phyloP scores from a whole-genome alignment of 1,140 invertebrate genomes.

The Matsumurasca onukii region DNA sequence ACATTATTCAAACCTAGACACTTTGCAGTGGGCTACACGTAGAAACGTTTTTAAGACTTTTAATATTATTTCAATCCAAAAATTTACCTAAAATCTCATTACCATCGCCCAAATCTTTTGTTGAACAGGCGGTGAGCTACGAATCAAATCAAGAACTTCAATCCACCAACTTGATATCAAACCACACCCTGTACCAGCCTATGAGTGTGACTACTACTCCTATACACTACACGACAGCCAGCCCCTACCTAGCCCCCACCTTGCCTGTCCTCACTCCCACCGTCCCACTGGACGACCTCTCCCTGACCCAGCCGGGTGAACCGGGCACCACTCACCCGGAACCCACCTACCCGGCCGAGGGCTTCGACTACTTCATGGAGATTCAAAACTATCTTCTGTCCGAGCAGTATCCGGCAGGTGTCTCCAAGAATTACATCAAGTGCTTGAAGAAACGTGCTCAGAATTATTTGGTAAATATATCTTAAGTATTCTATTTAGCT shows the following conservation, averaged over 20 bases:
- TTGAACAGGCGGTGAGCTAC: slow-evolving; percentile 23
- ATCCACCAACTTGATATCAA: not conserved
- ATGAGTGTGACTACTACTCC: slow-evolving; percentile 21
- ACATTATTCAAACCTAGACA: too few species aligned
- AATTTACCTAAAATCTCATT: too few species aligned
- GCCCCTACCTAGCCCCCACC: slow-evolving; percentile 4
- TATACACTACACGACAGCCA: slow-evolving; percentile 6
- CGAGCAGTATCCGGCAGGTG: slow-evolving; percentile 31
- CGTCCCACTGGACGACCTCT: not conserved
- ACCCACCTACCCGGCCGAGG: slow-evolving; percentile 31
- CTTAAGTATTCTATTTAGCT: too few species aligned
- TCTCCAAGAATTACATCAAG: slow-evolving; percentile 36
- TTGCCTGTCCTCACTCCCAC: not conserved
- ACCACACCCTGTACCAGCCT: slow-evolving; percentile 24
- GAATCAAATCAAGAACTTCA: slow-evolving; percentile 6
- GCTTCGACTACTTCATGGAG: slow-evolving; percentile 37
- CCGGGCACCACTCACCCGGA: not conserved
- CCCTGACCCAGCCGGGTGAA: slow-evolving; percentile 1
- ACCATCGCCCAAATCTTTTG: too few species aligned
- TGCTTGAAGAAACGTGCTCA: slow-evolving; percentile 37
- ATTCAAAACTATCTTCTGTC: slow-evolving; percentile 34
- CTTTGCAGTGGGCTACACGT: too few species aligned
- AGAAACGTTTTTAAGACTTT: too few species aligned
- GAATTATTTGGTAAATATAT: slow-evolving; percentile 37
- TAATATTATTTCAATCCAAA: too few species aligned